Conservation (phyloP, 2,888 invertebrate genomes). For the Apamea epomidion region DNA sequence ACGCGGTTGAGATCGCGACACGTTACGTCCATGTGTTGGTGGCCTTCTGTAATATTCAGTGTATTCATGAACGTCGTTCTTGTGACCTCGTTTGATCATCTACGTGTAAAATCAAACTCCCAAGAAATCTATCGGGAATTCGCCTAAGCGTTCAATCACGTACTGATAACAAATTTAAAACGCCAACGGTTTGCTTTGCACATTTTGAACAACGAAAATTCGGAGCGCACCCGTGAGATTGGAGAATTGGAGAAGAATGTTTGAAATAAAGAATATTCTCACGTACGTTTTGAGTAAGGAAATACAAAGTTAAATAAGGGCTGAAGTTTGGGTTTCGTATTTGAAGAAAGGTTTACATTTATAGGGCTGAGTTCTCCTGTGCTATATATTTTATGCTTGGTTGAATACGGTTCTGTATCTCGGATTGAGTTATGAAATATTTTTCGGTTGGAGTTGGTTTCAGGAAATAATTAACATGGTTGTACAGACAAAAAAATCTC, state of each 20-base stretch:
- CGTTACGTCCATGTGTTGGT: background rate
- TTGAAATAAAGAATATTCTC: slow-evolving; percentile 61
- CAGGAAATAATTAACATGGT: background rate
- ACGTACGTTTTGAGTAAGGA: slow-evolving; percentile 54
- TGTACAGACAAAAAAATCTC: no score
- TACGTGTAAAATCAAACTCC: slow-evolving; percentile 31
- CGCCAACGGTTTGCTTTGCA: slow-evolving; percentile 64
- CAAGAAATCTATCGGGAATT: slow-evolving; percentile 63
- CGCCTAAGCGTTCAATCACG: slow-evolving; percentile 74
- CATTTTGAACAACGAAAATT: slow-evolving; percentile 75
- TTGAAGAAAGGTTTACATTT: slow-evolving; percentile 35
- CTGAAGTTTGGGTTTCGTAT: slow-evolving; percentile 33
- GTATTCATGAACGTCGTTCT: slow-evolving; percentile 8
- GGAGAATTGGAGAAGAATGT: slow-evolving; percentile 34
- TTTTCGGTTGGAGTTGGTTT: slow-evolving; percentile 2
- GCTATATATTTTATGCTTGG: slow-evolving; percentile 13
- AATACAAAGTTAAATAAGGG: slow-evolving; percentile 46
- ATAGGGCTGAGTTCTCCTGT: slow-evolving; percentile 19
- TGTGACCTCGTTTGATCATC: slow-evolving; percentile 29
- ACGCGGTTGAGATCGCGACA: no score
- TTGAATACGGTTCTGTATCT: background rate
- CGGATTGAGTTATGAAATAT: slow-evolving; percentile 18
- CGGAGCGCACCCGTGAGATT: slow-evolving; percentile 66
- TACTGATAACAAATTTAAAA: slow-evolving; percentile 77
- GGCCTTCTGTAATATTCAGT: background rate